Conservation (phyloP, 2,888 invertebrate genomes). For the Polyommatus icarus region DNA sequence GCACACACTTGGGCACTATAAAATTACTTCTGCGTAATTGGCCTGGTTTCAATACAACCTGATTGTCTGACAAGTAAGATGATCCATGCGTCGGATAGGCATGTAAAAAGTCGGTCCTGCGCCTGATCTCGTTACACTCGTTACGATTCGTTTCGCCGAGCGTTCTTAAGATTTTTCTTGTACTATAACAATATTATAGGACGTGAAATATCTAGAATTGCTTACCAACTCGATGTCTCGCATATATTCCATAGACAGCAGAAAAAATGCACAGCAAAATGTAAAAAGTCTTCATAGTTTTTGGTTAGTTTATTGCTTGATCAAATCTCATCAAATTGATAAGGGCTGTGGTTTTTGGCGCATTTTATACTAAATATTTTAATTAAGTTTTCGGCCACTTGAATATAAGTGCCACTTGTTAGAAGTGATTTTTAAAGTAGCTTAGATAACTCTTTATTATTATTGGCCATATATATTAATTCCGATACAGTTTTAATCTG, state of each 20-base stretch:
- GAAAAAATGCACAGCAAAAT: not conserved
- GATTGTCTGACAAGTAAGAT: no score
- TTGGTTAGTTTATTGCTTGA: not conserved
- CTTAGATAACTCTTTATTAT: slow-evolving; percentile 1
- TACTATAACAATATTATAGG: no score
- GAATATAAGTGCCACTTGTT: slow-evolving; percentile 4
- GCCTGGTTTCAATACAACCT: no score
- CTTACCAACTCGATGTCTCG: not conserved
- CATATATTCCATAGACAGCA: not conserved
- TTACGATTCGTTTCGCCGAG: no score
- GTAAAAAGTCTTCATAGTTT: not conserved
- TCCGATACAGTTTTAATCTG: not conserved
- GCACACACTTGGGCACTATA: no score
- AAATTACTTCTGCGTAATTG: no score
- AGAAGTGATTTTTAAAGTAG: not conserved
- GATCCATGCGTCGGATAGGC: no score
- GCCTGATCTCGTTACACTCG: no score
- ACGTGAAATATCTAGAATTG: not conserved
- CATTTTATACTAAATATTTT: slow-evolving; percentile 9
- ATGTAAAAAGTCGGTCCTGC: no score
- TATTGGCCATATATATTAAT: not conserved
- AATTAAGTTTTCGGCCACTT: slow-evolving; percentile 23
- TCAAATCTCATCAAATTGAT: not conserved
- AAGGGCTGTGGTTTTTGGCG: no score
- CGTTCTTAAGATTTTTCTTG: no score